Evolutionary conservation across 1,140 invertebrate genomes (phyloP), one percentile per base, ranked within the genome.

Genomic region (Drosophila sproati): DNA sequence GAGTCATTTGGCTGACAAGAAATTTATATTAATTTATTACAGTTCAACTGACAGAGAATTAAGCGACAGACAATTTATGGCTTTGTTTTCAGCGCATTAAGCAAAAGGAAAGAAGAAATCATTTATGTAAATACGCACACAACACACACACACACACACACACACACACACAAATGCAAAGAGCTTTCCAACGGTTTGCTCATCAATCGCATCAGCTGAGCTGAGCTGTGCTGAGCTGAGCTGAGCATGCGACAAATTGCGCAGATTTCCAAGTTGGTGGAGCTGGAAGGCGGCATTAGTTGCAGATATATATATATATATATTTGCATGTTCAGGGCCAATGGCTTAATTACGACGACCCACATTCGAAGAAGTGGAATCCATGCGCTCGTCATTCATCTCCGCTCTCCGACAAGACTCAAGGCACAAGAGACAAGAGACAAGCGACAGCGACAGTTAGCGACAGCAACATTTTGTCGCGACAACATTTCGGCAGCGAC

Each of bases 1-100:
- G 32, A 45, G 10, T 48, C 50, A 62, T 66, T 73, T 67, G 50
- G 45, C 61, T 91, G 88, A 91, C 88, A 88, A 80, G 89, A 91
- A 85, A 85, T 91, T 91, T 91, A 91, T 91, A 91, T 91, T 89
- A 91, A 91, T 91, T 91, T 91, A 91, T 91, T 91, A 72, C 89
- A 82, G 81, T 91, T 91, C 79, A 82, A 82, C 82, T 86, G 89
- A 89, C 89, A 91, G 89, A 86, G 81, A 86, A 91, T 91, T 91
- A 91, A 91, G 88, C 73, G 79, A 63, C 79, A 89, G 82, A 91
- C 89, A 91, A 91, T 91, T 91, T 91, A 91, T 91, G 82, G 80
- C 74, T 86, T 91, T 91, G 89, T 91, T 91, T 89, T 85, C 78
- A 91, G 73, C 79, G 73, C 78, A 82, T 79, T 83, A 85, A 77